Base-by-base conservation (phyloP, 2,888 invertebrate genomes). In the Pollenia griseotomentosa region DNA sequence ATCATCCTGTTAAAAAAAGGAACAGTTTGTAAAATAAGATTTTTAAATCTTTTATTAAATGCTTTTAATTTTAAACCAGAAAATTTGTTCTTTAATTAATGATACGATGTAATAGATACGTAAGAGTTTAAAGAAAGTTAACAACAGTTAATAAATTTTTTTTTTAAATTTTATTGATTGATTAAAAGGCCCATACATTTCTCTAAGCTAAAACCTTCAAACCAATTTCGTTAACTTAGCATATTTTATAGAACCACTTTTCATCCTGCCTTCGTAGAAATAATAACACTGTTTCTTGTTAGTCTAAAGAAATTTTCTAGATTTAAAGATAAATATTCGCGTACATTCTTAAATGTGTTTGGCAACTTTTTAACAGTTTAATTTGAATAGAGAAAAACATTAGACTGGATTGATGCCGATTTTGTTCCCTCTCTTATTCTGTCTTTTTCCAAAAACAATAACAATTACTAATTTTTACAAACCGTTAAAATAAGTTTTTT, bases 401-500 rank as follows among this genome's bases (percentile, higher is more conserved):
- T 44, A 61, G 11, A 63, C 19, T 42, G 59, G 48, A 74, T 63
- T 51, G 14, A 51, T 51, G 63, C 40, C 10, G 48, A 12, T 61
- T 16, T 23, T 19, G 44, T 74, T 42, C n/a, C 10, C 2, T 23
- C 42, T 61, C 0, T 48, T 42, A 10, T 8, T 65, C 9, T 55
- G 53, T 65, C 0, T 77, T 44, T 46, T 66, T 51, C 19, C 10
- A 16, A 65, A 65, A 77, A 14, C 12, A 48, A 48, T 46, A 77
- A 77, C 53, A 53, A 14, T 65, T 65, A 53, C 9, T 23, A 42
- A 65, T 19, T 65, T 75, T 65, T 65, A 33, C 55, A 14, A 55
- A 44, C 51, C 55, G 55, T 55, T 77, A 48, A 46, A 74, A 74
- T 61, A 61, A 74, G 33, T 48, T 74, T 61, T 40, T 19, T 16